Conservation (phyloP, 2,888 invertebrate genomes). For the Ochropleura leucogaster region DNA sequence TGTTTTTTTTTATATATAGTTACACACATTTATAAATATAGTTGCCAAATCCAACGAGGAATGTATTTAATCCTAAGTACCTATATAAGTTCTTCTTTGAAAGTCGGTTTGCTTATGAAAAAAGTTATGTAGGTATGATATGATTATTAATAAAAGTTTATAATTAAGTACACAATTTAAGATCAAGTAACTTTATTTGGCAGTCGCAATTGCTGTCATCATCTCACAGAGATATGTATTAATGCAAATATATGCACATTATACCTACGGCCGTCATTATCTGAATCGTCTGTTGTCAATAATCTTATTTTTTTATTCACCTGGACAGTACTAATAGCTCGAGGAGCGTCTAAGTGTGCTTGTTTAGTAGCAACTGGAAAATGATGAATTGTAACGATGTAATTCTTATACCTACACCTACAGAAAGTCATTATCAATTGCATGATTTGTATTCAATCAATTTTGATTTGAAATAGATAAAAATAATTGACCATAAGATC, state of each 20-base stretch:
- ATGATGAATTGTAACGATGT: too few species aligned
- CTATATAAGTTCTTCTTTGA: neutral
- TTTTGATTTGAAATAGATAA: too few species aligned
- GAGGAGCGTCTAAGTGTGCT: too few species aligned
- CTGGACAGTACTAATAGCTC: too few species aligned
- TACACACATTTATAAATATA: slow-evolving; percentile 5
- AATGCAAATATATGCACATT: neutral
- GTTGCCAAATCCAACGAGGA: neutral
- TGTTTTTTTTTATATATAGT: neutral
- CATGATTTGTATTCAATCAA: too few species aligned
- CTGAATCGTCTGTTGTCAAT: neutral
- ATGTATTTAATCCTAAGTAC: neutral
- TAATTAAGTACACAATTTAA: neutral
- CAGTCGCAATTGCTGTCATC: neutral
- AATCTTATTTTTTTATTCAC: neutral
- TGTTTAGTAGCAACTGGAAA: too few species aligned
- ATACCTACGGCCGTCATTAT: neutral
- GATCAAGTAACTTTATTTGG: slow-evolving; percentile 4
- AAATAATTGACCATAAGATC: too few species aligned
- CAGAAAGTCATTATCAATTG: too few species aligned
- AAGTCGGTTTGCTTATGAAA: neutral
- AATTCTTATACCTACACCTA: too few species aligned
- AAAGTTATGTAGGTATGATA: neutral
- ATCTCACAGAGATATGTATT: neutral
- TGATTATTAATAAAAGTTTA: neutral